Percentiles rank a stretch among this genome's conserved stretches.
These are phyloP conservation scores for Fissipunctia ypsillon DNA, from an alignment of 2,888 invertebrate species.

Conservation along the genomic window DNA sequence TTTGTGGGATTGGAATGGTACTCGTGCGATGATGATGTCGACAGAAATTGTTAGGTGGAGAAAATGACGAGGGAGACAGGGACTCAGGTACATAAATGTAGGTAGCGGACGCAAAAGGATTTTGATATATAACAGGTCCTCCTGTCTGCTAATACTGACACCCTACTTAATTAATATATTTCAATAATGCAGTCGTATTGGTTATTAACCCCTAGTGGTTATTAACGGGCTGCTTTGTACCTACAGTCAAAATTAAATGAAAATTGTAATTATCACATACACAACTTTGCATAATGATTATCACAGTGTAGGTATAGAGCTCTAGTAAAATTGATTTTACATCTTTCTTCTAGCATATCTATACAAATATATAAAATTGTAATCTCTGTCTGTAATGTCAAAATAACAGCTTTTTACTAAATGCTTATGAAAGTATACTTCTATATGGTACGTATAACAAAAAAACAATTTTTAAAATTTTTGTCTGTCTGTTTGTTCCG, in stretches of 20 bases:
- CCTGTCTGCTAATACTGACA: not conserved
- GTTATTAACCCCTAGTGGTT: not conserved
- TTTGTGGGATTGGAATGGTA: constrained; percentile 6
- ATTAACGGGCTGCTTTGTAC: no score
- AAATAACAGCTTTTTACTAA: no score
- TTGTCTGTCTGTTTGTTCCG: no score
- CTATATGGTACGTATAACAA: no score
- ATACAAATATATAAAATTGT: no score
- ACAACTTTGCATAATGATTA: not conserved
- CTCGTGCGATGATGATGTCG: not conserved
- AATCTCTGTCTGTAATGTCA: no score
- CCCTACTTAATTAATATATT: not conserved
- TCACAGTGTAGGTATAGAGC: not conserved
- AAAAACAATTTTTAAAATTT: no score
- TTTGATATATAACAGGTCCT: no score
- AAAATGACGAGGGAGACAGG: not conserved
- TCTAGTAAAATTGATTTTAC: not conserved
- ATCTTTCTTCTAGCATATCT: not conserved
- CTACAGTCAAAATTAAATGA: not conserved
- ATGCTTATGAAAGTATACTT: no score
- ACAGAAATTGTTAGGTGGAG: no score
- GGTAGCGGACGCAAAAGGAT: not conserved
- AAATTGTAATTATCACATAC: no score
- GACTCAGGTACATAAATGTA: not conserved
- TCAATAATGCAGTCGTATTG: no score